Percentiles rank a stretch among this genome's conserved stretches.
phyloP scores from a whole-genome alignment of 2,113 vertebrate genomes.

The Oryzias javanicus region DNA sequence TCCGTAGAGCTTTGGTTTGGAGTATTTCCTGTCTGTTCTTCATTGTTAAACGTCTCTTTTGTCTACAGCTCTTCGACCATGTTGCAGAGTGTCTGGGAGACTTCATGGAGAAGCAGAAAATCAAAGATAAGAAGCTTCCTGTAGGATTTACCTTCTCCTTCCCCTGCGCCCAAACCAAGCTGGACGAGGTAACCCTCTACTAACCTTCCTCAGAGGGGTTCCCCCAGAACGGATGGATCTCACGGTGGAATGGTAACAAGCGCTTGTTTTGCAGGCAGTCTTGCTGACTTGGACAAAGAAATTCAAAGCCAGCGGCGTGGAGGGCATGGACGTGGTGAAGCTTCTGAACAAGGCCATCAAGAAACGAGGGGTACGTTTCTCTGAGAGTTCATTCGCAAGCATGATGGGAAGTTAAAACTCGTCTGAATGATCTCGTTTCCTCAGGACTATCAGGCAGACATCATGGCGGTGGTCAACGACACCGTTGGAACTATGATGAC shows the following conservation, averaged over 20 bases:
- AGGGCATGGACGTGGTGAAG: slow-evolving; percentile 91
- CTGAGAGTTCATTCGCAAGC: neutral
- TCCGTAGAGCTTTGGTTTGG: too few relatives aligned
- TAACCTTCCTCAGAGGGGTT: neutral
- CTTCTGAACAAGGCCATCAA: slow-evolving; percentile 94
- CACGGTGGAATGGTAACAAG: neutral
- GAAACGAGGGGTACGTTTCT: slow-evolving; percentile 87
- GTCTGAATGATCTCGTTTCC: neutral
- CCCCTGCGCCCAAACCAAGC: slow-evolving; percentile 88
- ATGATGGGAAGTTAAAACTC: neutral
- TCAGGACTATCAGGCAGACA: slow-evolving; percentile 94
- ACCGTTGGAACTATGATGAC: slow-evolving; percentile 99
- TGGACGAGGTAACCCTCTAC: slow-evolving; percentile 87
- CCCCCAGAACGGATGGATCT: neutral
- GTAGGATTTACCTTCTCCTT: slow-evolving; percentile 98
- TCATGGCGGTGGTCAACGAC: slow-evolving; percentile 97
- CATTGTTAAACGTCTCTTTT: slow-evolving; percentile 2
- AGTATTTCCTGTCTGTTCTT: neutral
- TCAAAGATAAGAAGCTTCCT: slow-evolving; percentile 95
- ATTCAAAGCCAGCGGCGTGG: slow-evolving; percentile 93
- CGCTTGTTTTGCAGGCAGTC: slow-evolving; percentile 76
- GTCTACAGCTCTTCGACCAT: slow-evolving; percentile 89
- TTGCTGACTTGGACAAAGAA: slow-evolving; percentile 96
- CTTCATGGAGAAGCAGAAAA: slow-evolving; percentile 96
- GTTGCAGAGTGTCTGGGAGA: slow-evolving; percentile 95